Percentiles rank a stretch among this genome's conserved stretches.
These are phyloP conservation scores for Manacus vitellinus DNA, from an alignment of 2,113 vertebrate genomes.

Conservation along the genomic window DNA sequence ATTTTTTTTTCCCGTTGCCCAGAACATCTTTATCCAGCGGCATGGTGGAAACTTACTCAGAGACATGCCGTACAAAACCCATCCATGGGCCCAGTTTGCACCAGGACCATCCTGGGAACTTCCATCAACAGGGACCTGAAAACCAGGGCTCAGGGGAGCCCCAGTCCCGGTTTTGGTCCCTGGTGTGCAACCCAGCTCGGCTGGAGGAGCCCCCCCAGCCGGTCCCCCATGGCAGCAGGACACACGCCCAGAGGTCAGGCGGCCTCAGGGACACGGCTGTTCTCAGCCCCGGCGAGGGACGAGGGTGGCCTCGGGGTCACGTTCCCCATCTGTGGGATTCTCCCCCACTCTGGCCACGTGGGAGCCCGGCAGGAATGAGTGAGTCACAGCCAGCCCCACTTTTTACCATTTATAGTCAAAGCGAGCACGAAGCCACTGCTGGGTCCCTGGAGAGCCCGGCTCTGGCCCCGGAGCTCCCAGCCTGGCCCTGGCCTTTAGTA, in stretches of 20 bases:
- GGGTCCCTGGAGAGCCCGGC: conserved; percentile 39
- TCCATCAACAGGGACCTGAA: background rate
- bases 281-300: background rate
- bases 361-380: conserved; percentile 33
- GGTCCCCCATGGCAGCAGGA: background rate
- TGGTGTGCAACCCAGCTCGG: accelerated
- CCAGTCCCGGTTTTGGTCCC: background rate
- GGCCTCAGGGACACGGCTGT: background rate
- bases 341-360: conserved; percentile 28
- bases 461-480: conserved; percentile 38
- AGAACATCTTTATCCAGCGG: background rate
- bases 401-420: conserved; percentile 72
- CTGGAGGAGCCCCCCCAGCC: background rate
- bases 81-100: background rate
- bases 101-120: background rate
- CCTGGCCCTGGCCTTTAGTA: conserved; percentile 11
- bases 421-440: background rate
- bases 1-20: background rate
- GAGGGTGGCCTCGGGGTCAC: background rate
- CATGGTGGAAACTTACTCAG: background rate
- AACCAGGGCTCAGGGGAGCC: background rate
- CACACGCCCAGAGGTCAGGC: accelerated
- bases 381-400: conserved; percentile 28
- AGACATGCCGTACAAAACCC: background rate
- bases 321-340: conserved; percentile 42